These are phyloP conservation scores for Nyctibius grandis DNA, from an alignment of 2,797 vertebrate species.

Conservation along the genomic window DNA sequence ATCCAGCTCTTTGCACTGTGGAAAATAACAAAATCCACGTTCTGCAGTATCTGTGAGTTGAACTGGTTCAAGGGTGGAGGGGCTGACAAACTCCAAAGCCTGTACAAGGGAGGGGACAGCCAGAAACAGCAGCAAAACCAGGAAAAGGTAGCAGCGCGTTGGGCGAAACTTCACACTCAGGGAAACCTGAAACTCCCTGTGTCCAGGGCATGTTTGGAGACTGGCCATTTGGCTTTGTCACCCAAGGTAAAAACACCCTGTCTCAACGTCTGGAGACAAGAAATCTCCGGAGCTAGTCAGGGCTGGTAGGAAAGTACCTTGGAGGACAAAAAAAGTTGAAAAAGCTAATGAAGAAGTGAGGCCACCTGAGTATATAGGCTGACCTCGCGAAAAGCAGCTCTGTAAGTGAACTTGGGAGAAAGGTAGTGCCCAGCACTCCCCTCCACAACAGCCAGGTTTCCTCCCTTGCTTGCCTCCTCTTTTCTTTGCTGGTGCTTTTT, in stretches of 20 bases:
- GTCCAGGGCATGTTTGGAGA: neutral
- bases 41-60: neutral
- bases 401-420: rapidly evolving
- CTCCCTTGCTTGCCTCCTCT: neutral
- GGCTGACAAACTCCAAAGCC: neutral
- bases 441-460: neutral
- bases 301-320: neutral
- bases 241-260: neutral
- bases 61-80: neutral
- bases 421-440: neutral
- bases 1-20: neutral
- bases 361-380: neutral
- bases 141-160: neutral
- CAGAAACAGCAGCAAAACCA: neutral
- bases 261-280: neutral
- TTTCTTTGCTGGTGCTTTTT: neutral
- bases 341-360: neutral
- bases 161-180: neutral
- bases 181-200: neutral
- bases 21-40: neutral
- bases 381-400: neutral
- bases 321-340: neutral
- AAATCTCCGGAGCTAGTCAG: neutral
- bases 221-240: neutral
- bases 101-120: neutral